Base-by-base conservation (phyloP, 2,797 vertebrate species). In the Sylvilagus floridanus region DNA sequence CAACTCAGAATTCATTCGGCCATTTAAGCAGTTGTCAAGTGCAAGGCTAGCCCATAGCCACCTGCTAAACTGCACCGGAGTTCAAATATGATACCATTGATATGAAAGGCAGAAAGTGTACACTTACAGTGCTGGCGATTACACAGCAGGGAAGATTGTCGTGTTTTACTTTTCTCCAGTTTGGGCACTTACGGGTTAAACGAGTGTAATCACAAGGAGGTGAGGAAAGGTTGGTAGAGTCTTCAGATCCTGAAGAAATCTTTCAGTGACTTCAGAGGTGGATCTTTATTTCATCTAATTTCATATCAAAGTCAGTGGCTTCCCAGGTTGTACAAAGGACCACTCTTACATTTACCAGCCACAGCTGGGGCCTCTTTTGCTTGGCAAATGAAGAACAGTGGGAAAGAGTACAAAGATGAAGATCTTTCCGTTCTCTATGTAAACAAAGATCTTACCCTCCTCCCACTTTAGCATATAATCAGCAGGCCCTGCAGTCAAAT, bases 161-260 rank as follows among this genome's bases (percentile, higher is more conserved):
- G 12, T 16, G 5, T 10, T 82, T 82, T 82, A 68, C 71, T 88
- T 93, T 88, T 75, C 90, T 93, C 77, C 81, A 69, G 30, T 30
- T 79, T 77, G 35, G 28, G 16, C 65, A 83, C 13, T 91, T 86
- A 47, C 4, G 30, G 42, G 24, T 42, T 42, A 93, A 83, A 88
- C 50, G 73, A 75, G 54, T 83, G 54, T 78, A 73, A 92, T 62
- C n/a, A 60, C 68, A 94, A 75, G 52, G n/a, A 94, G 85, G 73
- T 57, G 76, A 95, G 69, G 68, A 93, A 83, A 65, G 26, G 32
- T 66, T 19, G 11, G n/a, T 11, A 63, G 35, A 60, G 13, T 85
- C 75, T 90, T 81, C 66, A 92, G 50, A 93, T 77, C 76, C 60
- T 77, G 37, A 95, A 69, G 57, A 47, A 63, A 73, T 52, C 32